Percentiles rank a stretch among this genome's conserved stretches.
Conservation (phyloP, 2,888 invertebrate species). For the Dicyrtomina minuta region DNA sequence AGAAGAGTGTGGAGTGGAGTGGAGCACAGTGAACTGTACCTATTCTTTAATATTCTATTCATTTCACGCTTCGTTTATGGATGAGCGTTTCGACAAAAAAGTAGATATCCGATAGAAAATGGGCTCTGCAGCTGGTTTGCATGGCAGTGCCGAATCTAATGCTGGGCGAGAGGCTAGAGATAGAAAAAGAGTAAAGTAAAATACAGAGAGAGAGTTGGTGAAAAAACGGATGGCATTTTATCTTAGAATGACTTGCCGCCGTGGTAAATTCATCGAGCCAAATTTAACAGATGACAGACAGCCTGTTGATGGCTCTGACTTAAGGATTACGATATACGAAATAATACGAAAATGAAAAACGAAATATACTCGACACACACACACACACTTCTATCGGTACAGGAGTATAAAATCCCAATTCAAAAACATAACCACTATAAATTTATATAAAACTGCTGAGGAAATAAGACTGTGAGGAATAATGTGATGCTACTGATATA, state of each 20-base stretch:
- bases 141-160: background rate
- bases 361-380: too few species aligned
- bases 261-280: constrained; percentile 29
- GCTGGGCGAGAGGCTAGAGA: too few species aligned
- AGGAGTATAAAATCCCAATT: too few species aligned
- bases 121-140: constrained; percentile 29
- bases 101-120: constrained; percentile 31
- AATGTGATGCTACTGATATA: too few species aligned
- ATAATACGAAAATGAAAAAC: background rate
- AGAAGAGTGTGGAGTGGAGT: background rate
- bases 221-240: constrained; percentile 29
- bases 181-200: too few species aligned
- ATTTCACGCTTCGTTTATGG: constrained; percentile 32
- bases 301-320: constrained; percentile 25
- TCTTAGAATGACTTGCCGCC: constrained; percentile 30
- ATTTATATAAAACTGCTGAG: too few species aligned
- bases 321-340: too few species aligned
- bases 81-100: constrained; percentile 26
- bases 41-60: constrained; percentile 33
- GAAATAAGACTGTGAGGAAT: too few species aligned
- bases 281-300: constrained; percentile 31
- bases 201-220: constrained; percentile 15
- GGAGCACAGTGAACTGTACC: constrained; percentile 13
- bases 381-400: too few species aligned
- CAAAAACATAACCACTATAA: too few species aligned